phyloP scores from a whole-genome alignment of 2,113 vertebrate species.

The Cephalophus harveyi region DNA sequence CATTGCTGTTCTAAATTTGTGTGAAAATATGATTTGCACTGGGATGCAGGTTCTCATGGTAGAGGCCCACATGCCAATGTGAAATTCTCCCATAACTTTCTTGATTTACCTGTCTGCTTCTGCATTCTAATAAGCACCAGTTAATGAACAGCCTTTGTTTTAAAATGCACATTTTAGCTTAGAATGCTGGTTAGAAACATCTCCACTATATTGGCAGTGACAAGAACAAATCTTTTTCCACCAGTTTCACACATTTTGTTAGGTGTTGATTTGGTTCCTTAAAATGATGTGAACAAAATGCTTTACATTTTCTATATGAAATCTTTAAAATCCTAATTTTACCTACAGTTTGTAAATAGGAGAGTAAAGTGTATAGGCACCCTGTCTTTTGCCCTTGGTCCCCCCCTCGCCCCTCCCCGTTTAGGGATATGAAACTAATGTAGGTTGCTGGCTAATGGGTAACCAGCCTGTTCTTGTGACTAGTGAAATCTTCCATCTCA shows the following conservation, averaged over 20 bases:
- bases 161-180: slow-evolving; percentile 46
- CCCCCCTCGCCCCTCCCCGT: background rate
- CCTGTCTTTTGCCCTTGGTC: slow-evolving; percentile 68
- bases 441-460: slow-evolving; percentile 50
- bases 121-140: slow-evolving; percentile 26
- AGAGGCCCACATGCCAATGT: slow-evolving; percentile 61
- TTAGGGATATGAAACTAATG: slow-evolving; percentile 10
- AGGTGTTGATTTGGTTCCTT: slow-evolving; percentile 49
- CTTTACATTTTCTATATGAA: slow-evolving; percentile 52
- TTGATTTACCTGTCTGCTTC: slow-evolving; percentile 50
- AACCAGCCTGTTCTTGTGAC: slow-evolving; percentile 26
- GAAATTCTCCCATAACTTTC: slow-evolving; percentile 70
- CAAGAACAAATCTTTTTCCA: slow-evolving; percentile 24
- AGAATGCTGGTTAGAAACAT: slow-evolving; percentile 28
- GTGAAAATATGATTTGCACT: slow-evolving; percentile 61
- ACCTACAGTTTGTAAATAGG: slow-evolving; percentile 13
- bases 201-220: slow-evolving; percentile 31
- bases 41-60: slow-evolving; percentile 45
- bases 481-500: background rate
- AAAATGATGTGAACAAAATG: slow-evolving; percentile 46
- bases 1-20: slow-evolving; percentile 45
- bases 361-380: slow-evolving; percentile 44
- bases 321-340: slow-evolving; percentile 21
- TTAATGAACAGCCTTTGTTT: slow-evolving; percentile 40
- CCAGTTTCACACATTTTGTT: slow-evolving; percentile 53